phyloP scores from a whole-genome alignment of 2,888 invertebrate species.

The Pristionchus exspectatus region DNA sequence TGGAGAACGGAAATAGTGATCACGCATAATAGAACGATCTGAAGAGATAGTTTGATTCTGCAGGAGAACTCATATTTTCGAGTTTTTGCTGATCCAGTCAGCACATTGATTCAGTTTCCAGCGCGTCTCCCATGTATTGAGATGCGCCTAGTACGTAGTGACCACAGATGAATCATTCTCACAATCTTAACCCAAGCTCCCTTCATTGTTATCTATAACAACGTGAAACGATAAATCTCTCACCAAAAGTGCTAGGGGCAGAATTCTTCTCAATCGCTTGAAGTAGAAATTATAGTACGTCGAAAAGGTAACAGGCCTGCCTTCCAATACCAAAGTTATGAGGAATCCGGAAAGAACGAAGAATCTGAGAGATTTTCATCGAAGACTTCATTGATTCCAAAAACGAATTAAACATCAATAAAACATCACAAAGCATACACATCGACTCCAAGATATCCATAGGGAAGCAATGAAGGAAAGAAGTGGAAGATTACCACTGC shows the following conservation, averaged over 20 bases:
- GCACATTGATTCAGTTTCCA: no score
- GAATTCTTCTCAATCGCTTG: constrained; percentile 32
- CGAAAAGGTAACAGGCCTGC: constrained; percentile 55
- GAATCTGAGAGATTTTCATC: constrained; percentile 57
- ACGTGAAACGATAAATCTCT: background rate
- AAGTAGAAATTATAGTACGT: constrained; percentile 18
- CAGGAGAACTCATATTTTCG: no score
- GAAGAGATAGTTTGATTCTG: background rate
- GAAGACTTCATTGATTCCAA: background rate
- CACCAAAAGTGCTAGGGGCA: background rate
- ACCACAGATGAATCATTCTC: no score
- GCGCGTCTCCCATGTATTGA: no score
- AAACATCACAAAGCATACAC: constrained; percentile 55
- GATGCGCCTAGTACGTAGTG: no score
- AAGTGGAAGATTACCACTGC: constrained; percentile 61
- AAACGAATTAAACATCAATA: background rate
- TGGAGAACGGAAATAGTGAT: background rate
- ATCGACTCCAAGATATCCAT: constrained; percentile 64
- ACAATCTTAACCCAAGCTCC: no score
- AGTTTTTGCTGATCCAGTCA: no score
- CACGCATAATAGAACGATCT: background rate
- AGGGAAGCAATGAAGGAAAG: constrained; percentile 58
- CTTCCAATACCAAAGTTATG: constrained; percentile 67
- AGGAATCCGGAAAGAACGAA: constrained; percentile 67
- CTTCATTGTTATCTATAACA: background rate